Conservation (phyloP, 23 tunicate genomes). For the Oikopleura albicans region DNA sequence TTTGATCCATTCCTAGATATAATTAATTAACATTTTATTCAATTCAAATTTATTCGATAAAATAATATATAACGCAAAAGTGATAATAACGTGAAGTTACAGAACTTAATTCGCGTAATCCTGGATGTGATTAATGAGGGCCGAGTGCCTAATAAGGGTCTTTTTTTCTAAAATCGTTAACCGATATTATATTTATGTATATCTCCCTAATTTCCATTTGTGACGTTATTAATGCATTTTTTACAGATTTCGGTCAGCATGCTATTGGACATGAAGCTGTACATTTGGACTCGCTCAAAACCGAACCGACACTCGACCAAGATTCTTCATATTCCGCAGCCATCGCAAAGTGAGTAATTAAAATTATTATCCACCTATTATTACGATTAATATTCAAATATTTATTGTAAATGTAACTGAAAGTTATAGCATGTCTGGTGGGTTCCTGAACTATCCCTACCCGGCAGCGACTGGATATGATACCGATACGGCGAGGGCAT, state of each 20-base stretch:
- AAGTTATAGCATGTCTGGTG: background rate
- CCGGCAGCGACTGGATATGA: background rate
- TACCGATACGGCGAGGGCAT: background rate
- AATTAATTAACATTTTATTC: too few species aligned
- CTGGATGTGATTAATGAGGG: too few species aligned
- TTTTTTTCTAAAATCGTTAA: background rate
- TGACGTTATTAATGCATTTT: background rate
- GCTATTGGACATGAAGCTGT: background rate
- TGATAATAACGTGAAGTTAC: too few species aligned
- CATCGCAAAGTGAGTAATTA: background rate
- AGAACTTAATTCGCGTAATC: too few species aligned
- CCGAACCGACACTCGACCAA: background rate
- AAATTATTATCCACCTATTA: too few species aligned
- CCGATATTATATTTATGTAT: too few species aligned
- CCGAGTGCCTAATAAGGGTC: background rate
- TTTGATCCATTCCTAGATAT: too few species aligned
- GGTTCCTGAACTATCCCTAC: slow-evolving; percentile 1
- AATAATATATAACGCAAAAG: too few species aligned
- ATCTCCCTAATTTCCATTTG: background rate
- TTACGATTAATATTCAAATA: too few species aligned
- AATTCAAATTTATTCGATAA: too few species aligned
- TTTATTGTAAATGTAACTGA: too few species aligned
- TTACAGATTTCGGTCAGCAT: background rate
- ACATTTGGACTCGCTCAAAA: background rate
- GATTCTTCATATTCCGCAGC: background rate